These are phyloP conservation scores for Aphrophora alni DNA, from an alignment of 2,888 invertebrate genomes.

Conservation along the genomic window DNA sequence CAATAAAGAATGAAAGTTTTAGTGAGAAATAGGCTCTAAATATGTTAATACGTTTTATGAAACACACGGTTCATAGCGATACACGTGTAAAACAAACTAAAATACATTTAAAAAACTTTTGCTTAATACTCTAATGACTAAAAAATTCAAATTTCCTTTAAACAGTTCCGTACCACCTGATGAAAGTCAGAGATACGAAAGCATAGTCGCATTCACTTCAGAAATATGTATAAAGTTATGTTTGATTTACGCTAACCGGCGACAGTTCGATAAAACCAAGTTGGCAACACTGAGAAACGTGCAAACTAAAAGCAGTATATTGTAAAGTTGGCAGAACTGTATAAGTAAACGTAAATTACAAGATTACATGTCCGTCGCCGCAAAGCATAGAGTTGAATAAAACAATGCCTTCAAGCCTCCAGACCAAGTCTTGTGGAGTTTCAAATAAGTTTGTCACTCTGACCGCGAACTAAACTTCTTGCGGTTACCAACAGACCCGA, in stretches of 20 bases:
- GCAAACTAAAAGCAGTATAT: slow-evolving; percentile 2
- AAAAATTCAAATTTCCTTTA: too few relatives aligned
- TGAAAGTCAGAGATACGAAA: neutral
- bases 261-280: neutral
- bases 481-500: neutral
- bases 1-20: too few relatives aligned
- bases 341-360: slow-evolving; percentile 6
- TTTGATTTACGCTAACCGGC: neutral
- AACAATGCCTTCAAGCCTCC: neutral
- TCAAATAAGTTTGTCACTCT: neutral
- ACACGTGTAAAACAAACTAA: too few relatives aligned
- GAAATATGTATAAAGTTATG: neutral
- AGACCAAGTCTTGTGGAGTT: too few relatives aligned
- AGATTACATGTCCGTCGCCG: neutral
- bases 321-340: neutral
- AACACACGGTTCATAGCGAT: too few relatives aligned
- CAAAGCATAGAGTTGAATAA: neutral
- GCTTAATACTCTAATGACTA: too few relatives aligned
- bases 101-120: too few relatives aligned
- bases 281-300: neutral
- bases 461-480: neutral
- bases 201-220: too few relatives aligned
- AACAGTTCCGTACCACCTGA: too few relatives aligned
- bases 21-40: too few relatives aligned
- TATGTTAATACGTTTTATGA: too few relatives aligned